Evolutionary conservation across 2,888 invertebrate genomes (phyloP), one percentile per base, ranked within the genome.

Genomic region (Phymatocera aterrima): DNA sequence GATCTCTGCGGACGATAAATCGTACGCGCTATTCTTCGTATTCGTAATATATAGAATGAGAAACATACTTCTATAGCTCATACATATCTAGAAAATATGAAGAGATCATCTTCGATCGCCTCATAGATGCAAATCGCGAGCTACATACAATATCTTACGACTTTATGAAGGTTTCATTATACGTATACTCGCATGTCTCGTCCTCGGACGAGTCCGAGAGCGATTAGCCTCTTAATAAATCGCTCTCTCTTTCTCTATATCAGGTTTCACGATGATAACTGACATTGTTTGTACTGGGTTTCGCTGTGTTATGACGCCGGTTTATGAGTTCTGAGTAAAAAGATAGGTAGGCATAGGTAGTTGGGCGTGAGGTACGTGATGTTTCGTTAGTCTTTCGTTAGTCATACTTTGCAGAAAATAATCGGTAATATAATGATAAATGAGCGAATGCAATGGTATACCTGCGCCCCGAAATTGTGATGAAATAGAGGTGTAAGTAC

Each of bases 221-320:
- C 68, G 68, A 68, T 46, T 43, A 46, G 24, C 43, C 24, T 43
- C 15, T 68, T 46, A 46, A 68, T 46, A 43, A 43, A 43, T 43
- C 24, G 46, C 46, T 46, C 34, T 46, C 68, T 43, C 24, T 46
- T 46, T 43, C 68, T 68, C 28, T 68, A n/a, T 64, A 37, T 64
- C 43, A 34, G 54, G n/a, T 72, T 51, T 72, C 51, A 51, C 72
- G 21, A 31, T 51, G 51, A 72, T 34, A 68, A 43, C 46, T 43
- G 37, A 28, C 72, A 51, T 51, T 68, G 43, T 68, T 54, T 72
- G 72, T 37, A 72, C n/a, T 37, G 28, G 72, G 34, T 31, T 18
- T 72, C 21, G 34, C 34, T 54, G 31, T 51, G 18, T 34, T 31
- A 51, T 72, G 72, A 72, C 72, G 72, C 4, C 68, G 68, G 68